These are phyloP conservation scores for Montifringilla adamsi DNA, from an alignment of 2,113 vertebrate genomes.

Conservation along the genomic window DNA sequence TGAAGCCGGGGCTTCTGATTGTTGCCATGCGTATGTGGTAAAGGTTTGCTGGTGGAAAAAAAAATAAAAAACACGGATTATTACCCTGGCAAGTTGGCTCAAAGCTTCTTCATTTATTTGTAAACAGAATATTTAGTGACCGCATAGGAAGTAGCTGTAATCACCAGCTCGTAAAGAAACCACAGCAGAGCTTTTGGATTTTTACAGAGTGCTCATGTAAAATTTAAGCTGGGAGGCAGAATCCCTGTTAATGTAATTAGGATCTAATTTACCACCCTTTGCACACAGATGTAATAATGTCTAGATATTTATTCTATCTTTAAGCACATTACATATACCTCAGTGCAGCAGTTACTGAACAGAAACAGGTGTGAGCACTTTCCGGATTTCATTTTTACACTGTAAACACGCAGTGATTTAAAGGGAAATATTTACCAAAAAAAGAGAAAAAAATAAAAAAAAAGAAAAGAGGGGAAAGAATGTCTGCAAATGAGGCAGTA, in stretches of 20 bases:
- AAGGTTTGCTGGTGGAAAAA: constrained; percentile 72
- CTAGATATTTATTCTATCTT: constrained; percentile 83
- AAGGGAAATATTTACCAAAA: constrained; percentile 77
- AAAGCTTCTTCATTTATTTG: constrained; percentile 91
- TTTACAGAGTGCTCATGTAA: constrained; percentile 85
- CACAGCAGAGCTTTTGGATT: constrained; percentile 85
- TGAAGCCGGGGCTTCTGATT: constrained; percentile 89
- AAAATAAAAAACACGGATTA: constrained; percentile 67
- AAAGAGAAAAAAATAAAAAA: constrained; percentile 38
- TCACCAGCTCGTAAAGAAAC: constrained; percentile 94
- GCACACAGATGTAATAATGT: constrained; percentile 91
- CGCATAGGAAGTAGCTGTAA: constrained; percentile 89
- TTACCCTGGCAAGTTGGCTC: constrained; percentile 85
- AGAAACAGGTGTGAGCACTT: constrained; percentile 95
- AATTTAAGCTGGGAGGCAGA: constrained; percentile 93
- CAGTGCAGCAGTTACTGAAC: constrained; percentile 80
- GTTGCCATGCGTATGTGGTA: constrained; percentile 81
- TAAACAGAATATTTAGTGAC: constrained; percentile 90
- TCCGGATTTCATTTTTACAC: constrained; percentile 85
- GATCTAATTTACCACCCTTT: constrained; percentile 92
- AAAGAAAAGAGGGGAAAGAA: constrained; percentile 57
- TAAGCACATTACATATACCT: constrained; percentile 83
- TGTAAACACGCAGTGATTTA: constrained; percentile 77
- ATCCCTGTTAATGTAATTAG: constrained; percentile 97
- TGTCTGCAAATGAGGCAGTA: constrained; percentile 81